These are phyloP conservation scores for Acrobasis suavella DNA, from an alignment of 2,888 invertebrate genomes.

Conservation along the genomic window DNA sequence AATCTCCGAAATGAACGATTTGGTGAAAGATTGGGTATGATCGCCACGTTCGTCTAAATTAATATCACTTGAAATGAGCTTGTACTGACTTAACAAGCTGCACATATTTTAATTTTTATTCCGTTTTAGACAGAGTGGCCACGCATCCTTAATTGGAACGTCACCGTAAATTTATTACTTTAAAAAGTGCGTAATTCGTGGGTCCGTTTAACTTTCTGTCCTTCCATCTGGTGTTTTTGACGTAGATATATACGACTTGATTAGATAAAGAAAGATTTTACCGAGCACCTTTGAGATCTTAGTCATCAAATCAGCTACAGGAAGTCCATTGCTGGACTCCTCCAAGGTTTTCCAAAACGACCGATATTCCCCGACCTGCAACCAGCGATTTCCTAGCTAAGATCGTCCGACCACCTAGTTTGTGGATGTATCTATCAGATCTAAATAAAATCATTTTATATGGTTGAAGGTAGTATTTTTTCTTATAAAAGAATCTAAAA, in stretches of 20 bases:
- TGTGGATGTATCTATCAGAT: no score
- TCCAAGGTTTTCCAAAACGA: no score
- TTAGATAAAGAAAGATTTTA: no score
- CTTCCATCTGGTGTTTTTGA: neutral
- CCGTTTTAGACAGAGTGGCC: neutral
- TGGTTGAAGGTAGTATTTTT: no score
- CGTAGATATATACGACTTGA: neutral
- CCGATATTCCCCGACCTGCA: no score
- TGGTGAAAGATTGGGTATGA: neutral
- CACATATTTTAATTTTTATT: neutral
- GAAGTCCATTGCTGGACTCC: no score
- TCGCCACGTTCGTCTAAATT: neutral
- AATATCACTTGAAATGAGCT: neutral
- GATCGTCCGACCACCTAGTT: no score
- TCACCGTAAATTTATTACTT: slow-evolving; percentile 12
- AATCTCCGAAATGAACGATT: neutral
- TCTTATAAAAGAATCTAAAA: no score
- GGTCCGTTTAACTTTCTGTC: neutral
- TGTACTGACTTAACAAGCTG: neutral
- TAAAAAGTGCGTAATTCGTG: neutral
- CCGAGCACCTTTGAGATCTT: no score
- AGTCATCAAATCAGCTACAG: no score
- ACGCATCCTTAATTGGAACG: slow-evolving; percentile 2
- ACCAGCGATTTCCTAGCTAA: no score
- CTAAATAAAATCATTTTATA: no score